Evolutionary conservation across 2,113 vertebrate species (phyloP), one percentile per base, ranked within the genome.

Genomic region (Sprattus sprattus): DNA sequence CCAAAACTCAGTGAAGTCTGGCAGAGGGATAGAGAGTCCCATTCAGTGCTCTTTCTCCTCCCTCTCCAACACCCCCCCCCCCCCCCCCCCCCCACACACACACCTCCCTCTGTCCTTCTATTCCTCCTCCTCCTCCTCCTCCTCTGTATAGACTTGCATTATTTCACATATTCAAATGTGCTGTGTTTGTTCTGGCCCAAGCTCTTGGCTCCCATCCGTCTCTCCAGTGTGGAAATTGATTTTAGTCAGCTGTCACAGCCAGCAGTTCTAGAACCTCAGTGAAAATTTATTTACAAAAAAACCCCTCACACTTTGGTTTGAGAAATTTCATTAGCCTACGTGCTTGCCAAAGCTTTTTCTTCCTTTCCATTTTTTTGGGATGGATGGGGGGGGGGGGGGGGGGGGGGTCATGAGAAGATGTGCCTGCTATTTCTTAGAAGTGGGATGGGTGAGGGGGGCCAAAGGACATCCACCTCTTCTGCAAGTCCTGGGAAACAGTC

Each of bases 171-270:
- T 91, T 92, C 86, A 88, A 91, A 90, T 92, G 90, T 87, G 80
- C 45, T 86, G 32, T 89, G 90, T 91, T 90, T 92, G 89, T 91
- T 89, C 90, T 89, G 88, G 89, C 90, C 85, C 75, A 84, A 85
- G 86, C 86, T 90, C 87, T 91, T 90, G 87, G 89, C 88, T 90
- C 52, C 71, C 85, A 85, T 91, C 90, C 84, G 13, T 39, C 89
- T 90, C 89, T 90, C 87, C 82, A 84, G 87, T 90, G 89, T 90
- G 89, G 86, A 91, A 92, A 92, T 92, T 88, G 89, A 91, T 91
- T 92, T 90, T 88, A 89, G 91, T 92, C 89, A 92, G 91, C 89
- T 92, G 90, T 92, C 91, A 92, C 91, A 91, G 89, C 87, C 85
- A 86, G 83, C 83, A 90, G 85, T 87, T 90, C 89, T 91, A 88